Conservation (phyloP, 2,797 vertebrate species). For the Lepus townsendii region DNA sequence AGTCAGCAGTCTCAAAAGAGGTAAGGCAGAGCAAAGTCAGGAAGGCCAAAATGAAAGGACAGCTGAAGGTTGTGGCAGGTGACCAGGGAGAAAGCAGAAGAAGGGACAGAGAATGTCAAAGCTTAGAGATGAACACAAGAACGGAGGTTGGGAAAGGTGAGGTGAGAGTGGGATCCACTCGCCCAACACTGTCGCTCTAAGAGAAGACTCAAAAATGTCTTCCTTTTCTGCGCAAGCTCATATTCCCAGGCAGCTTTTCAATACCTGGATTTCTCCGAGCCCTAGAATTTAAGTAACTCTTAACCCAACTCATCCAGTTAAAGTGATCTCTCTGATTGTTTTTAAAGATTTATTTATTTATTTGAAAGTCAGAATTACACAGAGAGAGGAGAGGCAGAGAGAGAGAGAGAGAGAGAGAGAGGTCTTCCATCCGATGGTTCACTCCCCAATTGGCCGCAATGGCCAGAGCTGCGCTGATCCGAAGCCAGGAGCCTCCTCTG, state of each 20-base stretch:
- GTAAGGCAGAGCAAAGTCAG: neutral
- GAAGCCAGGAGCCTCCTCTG: too few relatives aligned
- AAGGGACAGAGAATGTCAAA: neutral
- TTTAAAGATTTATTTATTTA: neutral
- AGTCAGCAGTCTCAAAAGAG: constrained; percentile 48
- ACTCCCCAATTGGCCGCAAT: too few relatives aligned
- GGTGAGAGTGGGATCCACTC: neutral
- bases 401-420: too few relatives aligned
- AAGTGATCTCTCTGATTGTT: neutral
- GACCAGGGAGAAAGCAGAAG: constrained; percentile 12
- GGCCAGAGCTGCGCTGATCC: too few relatives aligned
- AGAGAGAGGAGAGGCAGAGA: too few relatives aligned
- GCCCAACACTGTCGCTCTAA: neutral
- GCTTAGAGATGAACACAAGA: neutral
- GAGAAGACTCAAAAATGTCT: neutral
- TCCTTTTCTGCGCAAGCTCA: neutral
- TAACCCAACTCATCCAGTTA: neutral
- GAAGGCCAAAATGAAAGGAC: neutral
- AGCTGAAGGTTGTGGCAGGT: constrained; percentile 27
- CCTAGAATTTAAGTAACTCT: constrained; percentile 1
- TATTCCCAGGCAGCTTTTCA: neutral
- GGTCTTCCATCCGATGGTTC: too few relatives aligned
- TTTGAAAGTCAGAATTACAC: too few relatives aligned
- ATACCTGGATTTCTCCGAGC: neutral
- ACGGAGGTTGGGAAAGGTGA: neutral